phyloP scores from a whole-genome alignment of 2,888 invertebrate species.

The Drosophila colorata region DNA sequence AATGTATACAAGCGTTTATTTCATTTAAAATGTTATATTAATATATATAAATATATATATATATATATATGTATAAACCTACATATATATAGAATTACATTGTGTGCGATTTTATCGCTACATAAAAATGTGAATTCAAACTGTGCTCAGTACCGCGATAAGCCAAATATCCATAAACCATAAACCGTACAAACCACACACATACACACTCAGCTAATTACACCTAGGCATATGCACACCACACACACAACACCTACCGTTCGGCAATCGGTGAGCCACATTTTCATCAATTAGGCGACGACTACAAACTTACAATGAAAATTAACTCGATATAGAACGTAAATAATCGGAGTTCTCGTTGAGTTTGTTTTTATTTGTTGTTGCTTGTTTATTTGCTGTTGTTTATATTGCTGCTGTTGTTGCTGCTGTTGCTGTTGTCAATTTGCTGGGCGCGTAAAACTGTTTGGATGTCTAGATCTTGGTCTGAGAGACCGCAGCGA shows the following conservation, averaged over 20 bases:
- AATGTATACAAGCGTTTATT: no score
- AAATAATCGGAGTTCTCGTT: not conserved
- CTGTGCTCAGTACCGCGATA: constrained; percentile 21
- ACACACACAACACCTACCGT: constrained; percentile 58
- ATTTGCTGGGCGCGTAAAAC: constrained; percentile 13
- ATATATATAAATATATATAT: not conserved
- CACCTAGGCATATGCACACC: not conserved
- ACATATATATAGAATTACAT: not conserved
- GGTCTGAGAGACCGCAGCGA: not conserved
- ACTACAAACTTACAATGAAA: constrained; percentile 21
- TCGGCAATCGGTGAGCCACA: constrained; percentile 71
- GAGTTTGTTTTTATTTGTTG: not conserved
- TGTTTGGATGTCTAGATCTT: constrained; percentile 20
- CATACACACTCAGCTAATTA: constrained; percentile 7
- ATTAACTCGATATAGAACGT: constrained; percentile 15
- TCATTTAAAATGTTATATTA: no score
- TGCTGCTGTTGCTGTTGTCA: constrained; percentile 3
- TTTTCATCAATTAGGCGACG: constrained; percentile 38
- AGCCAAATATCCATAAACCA: constrained; percentile 22
- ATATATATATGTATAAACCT: not conserved
- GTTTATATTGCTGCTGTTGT: constrained; percentile 1
- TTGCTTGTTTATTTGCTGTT: not conserved
- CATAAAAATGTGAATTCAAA: constrained; percentile 10
- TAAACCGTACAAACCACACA: constrained; percentile 1
- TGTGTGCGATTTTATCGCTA: constrained; percentile 30